phyloP scores from a whole-genome alignment of 2,797 vertebrate species.

The Chelon auratus region DNA sequence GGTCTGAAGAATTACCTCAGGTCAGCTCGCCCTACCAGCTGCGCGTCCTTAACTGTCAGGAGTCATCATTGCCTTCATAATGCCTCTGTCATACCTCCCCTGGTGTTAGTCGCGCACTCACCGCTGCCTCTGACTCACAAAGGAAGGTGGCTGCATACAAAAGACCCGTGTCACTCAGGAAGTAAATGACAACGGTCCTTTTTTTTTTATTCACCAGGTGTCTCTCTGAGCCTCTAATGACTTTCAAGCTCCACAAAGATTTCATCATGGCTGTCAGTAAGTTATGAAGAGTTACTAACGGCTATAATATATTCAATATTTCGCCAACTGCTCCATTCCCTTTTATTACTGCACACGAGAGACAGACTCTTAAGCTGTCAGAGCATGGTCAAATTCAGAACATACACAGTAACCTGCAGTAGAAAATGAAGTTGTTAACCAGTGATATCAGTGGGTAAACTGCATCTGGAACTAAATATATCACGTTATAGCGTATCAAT shows the following conservation, averaged over 20 bases:
- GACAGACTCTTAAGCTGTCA: neutral
- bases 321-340: neutral
- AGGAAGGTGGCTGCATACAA: constrained; percentile 31
- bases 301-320: neutral
- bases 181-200: constrained; percentile 51
- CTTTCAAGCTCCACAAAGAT: constrained; percentile 96
- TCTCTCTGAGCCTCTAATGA: constrained; percentile 95
- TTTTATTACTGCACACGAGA: constrained; percentile 1
- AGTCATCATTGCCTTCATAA: constrained; percentile 67
- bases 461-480: neutral
- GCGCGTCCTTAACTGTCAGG: constrained; percentile 50
- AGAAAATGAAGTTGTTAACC: constrained; percentile 1
- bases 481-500: neutral
- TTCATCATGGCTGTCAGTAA: constrained; percentile 98
- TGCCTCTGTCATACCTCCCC: constrained; percentile 54
- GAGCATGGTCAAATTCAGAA: neutral
- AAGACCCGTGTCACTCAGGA: constrained; percentile 29
- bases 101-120: constrained; percentile 54
- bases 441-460: neutral
- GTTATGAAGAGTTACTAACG: constrained; percentile 70
- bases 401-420: neutral
- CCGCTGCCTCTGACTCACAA: constrained; percentile 38
- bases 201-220: constrained; percentile 83
- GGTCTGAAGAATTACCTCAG: constrained; percentile 99
- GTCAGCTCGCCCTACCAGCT: constrained; percentile 80